Percentiles rank a stretch among this genome's conserved stretches.
Conservation (phyloP, 2,888 invertebrate genomes). For the Cheiracanthium punctorium region DNA sequence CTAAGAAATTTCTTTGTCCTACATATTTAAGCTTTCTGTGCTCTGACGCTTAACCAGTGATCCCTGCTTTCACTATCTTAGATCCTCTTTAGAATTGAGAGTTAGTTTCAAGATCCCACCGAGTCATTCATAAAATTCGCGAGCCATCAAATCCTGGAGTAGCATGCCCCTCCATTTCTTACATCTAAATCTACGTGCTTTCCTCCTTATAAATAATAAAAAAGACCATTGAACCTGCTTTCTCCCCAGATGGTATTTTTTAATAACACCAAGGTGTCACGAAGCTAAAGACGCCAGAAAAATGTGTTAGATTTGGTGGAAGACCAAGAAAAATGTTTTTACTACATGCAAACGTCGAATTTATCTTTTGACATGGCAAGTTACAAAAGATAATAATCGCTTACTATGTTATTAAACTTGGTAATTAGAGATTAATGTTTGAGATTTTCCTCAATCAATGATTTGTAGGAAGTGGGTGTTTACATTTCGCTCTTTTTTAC, state of each 20-base stretch:
- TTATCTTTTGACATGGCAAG: background rate
- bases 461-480: no score
- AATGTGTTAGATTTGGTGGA: background rate
- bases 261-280: background rate
- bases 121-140: background rate
- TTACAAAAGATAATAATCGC: background rate
- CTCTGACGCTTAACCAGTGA: background rate
- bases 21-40: background rate
- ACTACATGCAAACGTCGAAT: background rate
- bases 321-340: background rate
- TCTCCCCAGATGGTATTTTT: background rate
- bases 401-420: no score
- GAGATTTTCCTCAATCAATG: no score
- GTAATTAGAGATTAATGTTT: no score
- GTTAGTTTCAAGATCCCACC: background rate
- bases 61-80: background rate
- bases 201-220: background rate
- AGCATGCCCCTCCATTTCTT: background rate
- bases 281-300: background rate
- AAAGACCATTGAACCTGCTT: background rate
- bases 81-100: background rate
- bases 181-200: background rate
- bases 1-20: no score
- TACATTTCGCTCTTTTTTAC: no score
- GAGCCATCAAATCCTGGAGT: background rate